These are phyloP conservation scores for Agrochola litura DNA, from an alignment of 2,888 invertebrate species.

Conservation along the genomic window DNA sequence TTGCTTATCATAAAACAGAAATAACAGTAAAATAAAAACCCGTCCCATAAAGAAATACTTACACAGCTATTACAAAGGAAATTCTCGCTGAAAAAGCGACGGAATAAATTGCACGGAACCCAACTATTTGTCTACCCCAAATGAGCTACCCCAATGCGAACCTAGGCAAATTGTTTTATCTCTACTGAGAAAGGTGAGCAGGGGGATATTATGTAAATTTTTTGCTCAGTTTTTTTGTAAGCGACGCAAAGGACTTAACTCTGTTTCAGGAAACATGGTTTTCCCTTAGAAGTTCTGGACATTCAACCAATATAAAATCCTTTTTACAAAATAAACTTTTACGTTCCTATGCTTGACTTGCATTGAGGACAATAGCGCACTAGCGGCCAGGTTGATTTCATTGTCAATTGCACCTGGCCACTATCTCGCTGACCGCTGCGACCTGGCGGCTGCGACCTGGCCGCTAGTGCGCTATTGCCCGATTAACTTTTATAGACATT, in stretches of 20 bases:
- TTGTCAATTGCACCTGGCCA: no score
- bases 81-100: conserved; percentile 42
- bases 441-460: no score
- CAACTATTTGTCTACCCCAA: conserved; percentile 57
- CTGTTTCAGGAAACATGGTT: background rate
- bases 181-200: conserved; percentile 6
- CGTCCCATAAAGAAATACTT: conserved; percentile 35
- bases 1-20: background rate
- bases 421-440: no score
- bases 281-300: background rate
- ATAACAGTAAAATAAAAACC: conserved; percentile 15
- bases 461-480: no score
- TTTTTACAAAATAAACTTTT: background rate
- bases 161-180: conserved; percentile 57
- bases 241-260: background rate
- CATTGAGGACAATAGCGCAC: no score
- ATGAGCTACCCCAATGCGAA: conserved; percentile 45
- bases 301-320: background rate
- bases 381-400: no score
- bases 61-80: conserved; percentile 42
- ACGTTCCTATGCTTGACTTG: background rate
- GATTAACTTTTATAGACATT: background rate
- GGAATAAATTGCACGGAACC: conserved; percentile 47
- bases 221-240: background rate
- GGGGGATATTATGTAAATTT: background rate